Evolutionary conservation across 2,888 invertebrate species (phyloP), one percentile per base, ranked within the genome.

Genomic region (Pollenia angustigena): DNA sequence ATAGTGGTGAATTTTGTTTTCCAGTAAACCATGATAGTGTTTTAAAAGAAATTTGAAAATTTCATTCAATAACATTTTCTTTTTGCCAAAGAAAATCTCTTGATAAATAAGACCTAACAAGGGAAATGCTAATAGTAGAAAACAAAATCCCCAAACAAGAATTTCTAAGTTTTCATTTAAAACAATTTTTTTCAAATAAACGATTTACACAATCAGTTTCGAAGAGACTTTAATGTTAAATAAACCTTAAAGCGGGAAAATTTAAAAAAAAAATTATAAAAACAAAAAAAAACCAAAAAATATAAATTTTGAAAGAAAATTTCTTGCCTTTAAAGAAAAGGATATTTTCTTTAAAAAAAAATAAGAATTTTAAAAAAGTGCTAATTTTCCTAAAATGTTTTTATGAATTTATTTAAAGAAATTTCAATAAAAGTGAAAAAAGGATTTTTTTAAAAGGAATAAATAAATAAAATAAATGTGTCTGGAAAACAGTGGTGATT

Each of bases 151-250:
- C 32, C 32, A 0, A 32, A 42, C 42, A 60, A 83, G 86, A 87
- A 87, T 87, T 87, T 87, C 80, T 87, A 87, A 54, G 86, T 76
- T 87, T 87, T 87, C 86, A 48, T 81, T 76, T 58, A 48, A 72
- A 80, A 71, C 56, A 11, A 7, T 32, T 32, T 23, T 60, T 3
- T 2, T 14, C 32, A 64, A 74, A 64, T 54, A 50, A 64, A 23
- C 44, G 40, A 74, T 54, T 87, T 82, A 88, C 72, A 78, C 72
- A 79, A 89, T 92, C 89, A 92, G 92, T 92, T 91, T 90, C 86
- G 84, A 88, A 89, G 86, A 89, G 91, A 89, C 91, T 89, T 89
- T 90, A 81, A 89, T 85, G 87, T 74, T 84, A 87, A 89, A 84
- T 81, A 87, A 89, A 91, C 90, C 81, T 87, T 85, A 81, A 76